Conservation (phyloP, 2,113 vertebrate genomes). For the Morone chrysops region DNA sequence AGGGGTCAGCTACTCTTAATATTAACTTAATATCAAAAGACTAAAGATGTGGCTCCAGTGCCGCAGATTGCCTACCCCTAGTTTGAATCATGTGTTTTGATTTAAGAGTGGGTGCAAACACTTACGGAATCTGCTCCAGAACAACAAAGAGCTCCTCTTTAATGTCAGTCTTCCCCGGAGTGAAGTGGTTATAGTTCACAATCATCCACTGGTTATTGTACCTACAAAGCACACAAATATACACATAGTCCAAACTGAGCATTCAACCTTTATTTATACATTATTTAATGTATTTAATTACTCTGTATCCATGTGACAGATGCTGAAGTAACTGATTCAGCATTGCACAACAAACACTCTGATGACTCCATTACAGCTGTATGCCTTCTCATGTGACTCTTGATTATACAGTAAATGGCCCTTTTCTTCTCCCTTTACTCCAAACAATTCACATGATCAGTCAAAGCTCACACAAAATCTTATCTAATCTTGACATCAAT, state of each 20-base stretch:
- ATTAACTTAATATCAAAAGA: too few relatives aligned
- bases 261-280: conserved; percentile 5
- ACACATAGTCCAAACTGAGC: neutral
- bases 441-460: neutral
- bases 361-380: neutral
- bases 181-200: conserved; percentile 91
- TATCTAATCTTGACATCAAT: conserved; percentile 5
- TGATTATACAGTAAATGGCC: neutral
- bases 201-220: conserved; percentile 99
- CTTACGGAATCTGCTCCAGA: conserved; percentile 97
- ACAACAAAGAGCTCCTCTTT: conserved; percentile 85
- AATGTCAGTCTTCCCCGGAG: conserved; percentile 67
- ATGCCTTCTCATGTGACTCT: conserved; percentile 34
- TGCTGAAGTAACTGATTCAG: conserved; percentile 3
- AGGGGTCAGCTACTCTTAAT: neutral
- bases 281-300: neutral
- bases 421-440: neutral
- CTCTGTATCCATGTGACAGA: neutral
- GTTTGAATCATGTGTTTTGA: neutral
- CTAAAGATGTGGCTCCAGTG: too few relatives aligned
- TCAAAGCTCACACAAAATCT: neutral
- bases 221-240: conserved; percentile 73
- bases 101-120: conserved; percentile 26
- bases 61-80: neutral
- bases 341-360: conserved; percentile 17